These are phyloP conservation scores for Ylistrum balloti DNA, from an alignment of 1,140 invertebrate genomes.

Conservation along the genomic window DNA sequence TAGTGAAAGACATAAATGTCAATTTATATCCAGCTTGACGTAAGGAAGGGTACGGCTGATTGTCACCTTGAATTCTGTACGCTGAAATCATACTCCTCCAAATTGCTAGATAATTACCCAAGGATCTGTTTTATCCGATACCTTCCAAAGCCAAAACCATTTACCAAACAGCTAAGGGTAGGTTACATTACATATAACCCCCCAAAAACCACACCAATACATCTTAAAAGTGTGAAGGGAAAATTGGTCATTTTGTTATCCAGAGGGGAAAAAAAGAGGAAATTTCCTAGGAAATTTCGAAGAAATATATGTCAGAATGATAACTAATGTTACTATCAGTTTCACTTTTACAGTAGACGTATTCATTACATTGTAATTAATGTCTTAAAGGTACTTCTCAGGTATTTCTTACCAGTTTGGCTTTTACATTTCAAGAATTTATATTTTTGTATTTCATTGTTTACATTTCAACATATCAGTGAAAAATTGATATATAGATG, in stretches of 20 bases:
- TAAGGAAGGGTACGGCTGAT: slow-evolving; percentile 37
- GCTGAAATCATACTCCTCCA: slow-evolving; percentile 27
- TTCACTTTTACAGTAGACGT: not conserved
- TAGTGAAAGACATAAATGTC: slow-evolving; percentile 14
- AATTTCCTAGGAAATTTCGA: not conserved
- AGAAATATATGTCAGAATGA: not conserved
- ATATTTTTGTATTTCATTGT: too few species aligned
- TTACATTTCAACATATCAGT: too few species aligned
- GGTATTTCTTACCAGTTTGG: too few species aligned
- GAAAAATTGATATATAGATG: too few species aligned
- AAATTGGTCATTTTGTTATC: slow-evolving; percentile 18
- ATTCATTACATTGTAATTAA: not conserved
- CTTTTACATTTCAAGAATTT: too few species aligned
- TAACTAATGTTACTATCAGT: not conserved
- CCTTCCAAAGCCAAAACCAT: not conserved
- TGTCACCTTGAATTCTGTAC: slow-evolving; percentile 13
- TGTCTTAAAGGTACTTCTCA: too few species aligned
- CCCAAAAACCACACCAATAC: slow-evolving; percentile 16
- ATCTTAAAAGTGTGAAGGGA: slow-evolving; percentile 34
- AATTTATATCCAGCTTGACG: slow-evolving; percentile 20
- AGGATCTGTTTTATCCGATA: slow-evolving; percentile 17
- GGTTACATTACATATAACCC: slow-evolving; percentile 3
- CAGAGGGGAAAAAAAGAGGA: not conserved
- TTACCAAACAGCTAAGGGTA: slow-evolving; percentile 17
- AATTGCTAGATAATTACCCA: slow-evolving; percentile 19